A percentile compares a stretch with the other conserved stretches of the same genome.
Evolutionary conservation across 2,113 vertebrate genomes (phyloP).

Genomic region (Apus apus): DNA sequence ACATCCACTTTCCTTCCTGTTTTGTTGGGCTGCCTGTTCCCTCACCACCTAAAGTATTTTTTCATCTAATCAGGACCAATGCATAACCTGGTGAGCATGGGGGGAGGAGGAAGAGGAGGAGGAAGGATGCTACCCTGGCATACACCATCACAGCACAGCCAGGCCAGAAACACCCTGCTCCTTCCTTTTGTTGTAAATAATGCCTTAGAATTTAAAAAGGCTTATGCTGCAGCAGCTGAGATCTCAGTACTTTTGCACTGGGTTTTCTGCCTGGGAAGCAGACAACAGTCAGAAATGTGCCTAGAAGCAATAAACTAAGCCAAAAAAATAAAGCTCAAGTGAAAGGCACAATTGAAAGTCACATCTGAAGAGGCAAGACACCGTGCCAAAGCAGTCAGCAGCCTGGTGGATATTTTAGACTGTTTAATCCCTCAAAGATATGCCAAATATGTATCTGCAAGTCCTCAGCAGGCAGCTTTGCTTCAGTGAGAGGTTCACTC

Average conservation of each 20-base stretch:
- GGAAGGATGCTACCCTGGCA: not conserved
- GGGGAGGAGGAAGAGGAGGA: not conserved
- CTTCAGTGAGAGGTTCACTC: not conserved
- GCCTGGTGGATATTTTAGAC: not conserved
- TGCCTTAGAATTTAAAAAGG: not conserved
- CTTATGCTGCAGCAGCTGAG: not conserved
- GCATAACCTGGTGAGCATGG: not conserved
- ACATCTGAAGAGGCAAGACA: conserved; percentile 1
- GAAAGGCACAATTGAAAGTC: conserved; percentile 62
- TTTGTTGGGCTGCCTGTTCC: not conserved
- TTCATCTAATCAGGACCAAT: not conserved
- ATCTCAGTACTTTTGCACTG: not conserved
- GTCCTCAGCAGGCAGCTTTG: not conserved
- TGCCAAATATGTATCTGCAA: conserved; percentile 3
- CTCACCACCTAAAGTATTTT: not conserved
- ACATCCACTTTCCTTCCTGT: not conserved
- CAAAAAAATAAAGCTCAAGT: not conserved
- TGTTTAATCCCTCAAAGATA: conserved; percentile 53
- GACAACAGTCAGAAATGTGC: not conserved
- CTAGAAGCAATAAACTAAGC: conserved; percentile 19
- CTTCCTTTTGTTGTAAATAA: not conserved
- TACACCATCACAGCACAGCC: not conserved
- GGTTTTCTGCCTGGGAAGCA: not conserved
- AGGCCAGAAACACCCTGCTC: not conserved
- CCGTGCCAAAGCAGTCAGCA: conserved; percentile 51